Evolutionary conservation across 1,140 invertebrate genomes (phyloP).

Genomic region (Cephus cinctus): DNA sequence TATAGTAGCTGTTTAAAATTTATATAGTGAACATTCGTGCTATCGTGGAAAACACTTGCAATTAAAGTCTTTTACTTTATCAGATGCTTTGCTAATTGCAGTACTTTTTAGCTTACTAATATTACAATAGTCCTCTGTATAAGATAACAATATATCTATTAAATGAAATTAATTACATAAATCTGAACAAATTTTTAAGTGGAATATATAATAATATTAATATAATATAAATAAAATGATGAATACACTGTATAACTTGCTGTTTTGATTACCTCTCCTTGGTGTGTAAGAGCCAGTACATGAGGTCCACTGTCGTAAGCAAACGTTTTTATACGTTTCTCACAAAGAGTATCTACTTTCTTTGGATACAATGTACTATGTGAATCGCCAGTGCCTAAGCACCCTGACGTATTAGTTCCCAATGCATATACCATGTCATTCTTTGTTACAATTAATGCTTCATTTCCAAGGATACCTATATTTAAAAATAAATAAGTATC

Average conservation of each 20-base stretch:
- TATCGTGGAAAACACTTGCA: too few species aligned
- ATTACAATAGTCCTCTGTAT: too few species aligned
- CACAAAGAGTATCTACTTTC: conserved; percentile 61
- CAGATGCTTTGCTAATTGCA: too few species aligned
- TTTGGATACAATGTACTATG: conserved; percentile 61
- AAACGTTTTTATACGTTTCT: conserved; percentile 63
- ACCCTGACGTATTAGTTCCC: conserved; percentile 63
- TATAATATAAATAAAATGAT: conserved; percentile 4
- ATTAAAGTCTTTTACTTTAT: too few species aligned
- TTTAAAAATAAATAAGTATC: conserved; percentile 4
- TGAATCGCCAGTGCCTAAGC: conserved; percentile 62
- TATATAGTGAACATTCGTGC: too few species aligned
- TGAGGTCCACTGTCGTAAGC: conserved; percentile 69
- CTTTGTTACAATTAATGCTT: conserved; percentile 65
- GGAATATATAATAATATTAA: conserved; percentile 8
- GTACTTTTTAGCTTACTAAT: too few species aligned
- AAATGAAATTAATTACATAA: conserved; percentile 5
- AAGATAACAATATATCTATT: conserved; percentile 4
- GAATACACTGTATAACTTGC: background rate
- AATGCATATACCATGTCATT: conserved; percentile 65
- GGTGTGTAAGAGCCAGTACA: conserved; percentile 63
- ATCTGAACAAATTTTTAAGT: conserved; percentile 6
- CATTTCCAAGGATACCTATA: conserved; percentile 61
- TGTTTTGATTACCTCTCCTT: conserved; percentile 53
- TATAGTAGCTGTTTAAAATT: conserved; percentile 1